Conservation (phyloP, 2,888 invertebrate genomes). For the Salpingus planirostris region DNA sequence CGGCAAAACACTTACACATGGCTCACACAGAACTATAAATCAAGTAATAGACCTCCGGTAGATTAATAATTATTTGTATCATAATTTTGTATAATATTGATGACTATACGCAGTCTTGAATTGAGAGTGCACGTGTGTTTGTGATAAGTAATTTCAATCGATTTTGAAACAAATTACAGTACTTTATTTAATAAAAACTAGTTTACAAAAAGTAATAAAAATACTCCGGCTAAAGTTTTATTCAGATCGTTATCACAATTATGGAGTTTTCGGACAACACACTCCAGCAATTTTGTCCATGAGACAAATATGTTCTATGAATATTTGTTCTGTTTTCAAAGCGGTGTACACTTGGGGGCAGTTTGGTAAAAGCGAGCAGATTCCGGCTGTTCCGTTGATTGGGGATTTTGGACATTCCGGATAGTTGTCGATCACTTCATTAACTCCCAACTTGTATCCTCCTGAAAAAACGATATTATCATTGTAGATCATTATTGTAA, state of each 20-base stretch:
- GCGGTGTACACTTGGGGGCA: slow-evolving; percentile 20
- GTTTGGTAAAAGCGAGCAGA: slow-evolving; percentile 22
- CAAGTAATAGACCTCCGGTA: no score
- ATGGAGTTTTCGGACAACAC: no score
- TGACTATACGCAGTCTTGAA: no score
- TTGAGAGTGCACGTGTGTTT: slow-evolving; percentile 3
- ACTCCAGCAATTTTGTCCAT: slow-evolving; percentile 18
- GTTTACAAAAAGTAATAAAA: no score
- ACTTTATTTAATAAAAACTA: no score
- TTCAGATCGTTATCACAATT: no score
- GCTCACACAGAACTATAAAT: slow-evolving; percentile 50
- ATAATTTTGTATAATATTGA: no score
- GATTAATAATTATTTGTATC: no score
- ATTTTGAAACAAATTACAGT: no score
- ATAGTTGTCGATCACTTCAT: slow-evolving; percentile 12
- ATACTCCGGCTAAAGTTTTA: no score
- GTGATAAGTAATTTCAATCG: no score
- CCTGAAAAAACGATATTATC: slow-evolving; percentile 8
- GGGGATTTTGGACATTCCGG: slow-evolving; percentile 20
- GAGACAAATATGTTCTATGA: slow-evolving; percentile 23
- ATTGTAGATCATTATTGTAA: no score
- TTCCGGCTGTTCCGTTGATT: slow-evolving; percentile 17
- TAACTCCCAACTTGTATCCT: slow-evolving; percentile 22
- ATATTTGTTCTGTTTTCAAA: slow-evolving; percentile 19
- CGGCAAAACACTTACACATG: slow-evolving; percentile 50